Percentiles rank a stretch among this genome's conserved stretches.
phyloP scores from a whole-genome alignment of 2,113 vertebrate genomes.

The Cyphomyrus plagiostoma region DNA sequence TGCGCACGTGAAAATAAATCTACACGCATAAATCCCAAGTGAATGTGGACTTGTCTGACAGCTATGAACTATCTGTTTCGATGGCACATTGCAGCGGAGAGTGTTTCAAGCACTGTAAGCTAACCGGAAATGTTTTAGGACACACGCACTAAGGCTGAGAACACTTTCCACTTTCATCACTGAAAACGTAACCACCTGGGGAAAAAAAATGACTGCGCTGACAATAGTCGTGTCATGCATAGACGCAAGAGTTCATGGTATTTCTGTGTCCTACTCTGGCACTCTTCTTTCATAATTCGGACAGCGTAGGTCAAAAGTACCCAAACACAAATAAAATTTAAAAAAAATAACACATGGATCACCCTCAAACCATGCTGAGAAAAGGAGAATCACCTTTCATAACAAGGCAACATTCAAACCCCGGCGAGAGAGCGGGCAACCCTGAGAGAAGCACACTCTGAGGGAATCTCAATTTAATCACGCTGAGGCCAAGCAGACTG shows the following conservation, averaged over 20 bases:
- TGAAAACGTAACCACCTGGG: neutral
- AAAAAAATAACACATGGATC: neutral
- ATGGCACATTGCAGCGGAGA: neutral
- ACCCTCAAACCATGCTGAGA: neutral
- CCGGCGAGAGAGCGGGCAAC: neutral
- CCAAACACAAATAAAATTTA: neutral
- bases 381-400: neutral
- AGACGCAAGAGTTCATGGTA: neutral
- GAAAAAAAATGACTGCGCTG: neutral
- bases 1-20: neutral
- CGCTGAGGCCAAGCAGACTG: neutral
- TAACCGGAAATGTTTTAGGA: neutral
- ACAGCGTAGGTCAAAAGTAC: neutral
- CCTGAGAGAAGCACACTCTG: neutral
- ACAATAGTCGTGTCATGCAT: neutral
- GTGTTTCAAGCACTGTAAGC: neutral
- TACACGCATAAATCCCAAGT: neutral
- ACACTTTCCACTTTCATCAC: neutral
- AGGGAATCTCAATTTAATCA: neutral
- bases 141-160: neutral
- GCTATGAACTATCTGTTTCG: neutral
- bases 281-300: neutral
- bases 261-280: neutral
- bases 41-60: neutral
- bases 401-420: neutral